Conservation (phyloP, 2,888 invertebrate genomes). For the Argyresthia goedartella region DNA sequence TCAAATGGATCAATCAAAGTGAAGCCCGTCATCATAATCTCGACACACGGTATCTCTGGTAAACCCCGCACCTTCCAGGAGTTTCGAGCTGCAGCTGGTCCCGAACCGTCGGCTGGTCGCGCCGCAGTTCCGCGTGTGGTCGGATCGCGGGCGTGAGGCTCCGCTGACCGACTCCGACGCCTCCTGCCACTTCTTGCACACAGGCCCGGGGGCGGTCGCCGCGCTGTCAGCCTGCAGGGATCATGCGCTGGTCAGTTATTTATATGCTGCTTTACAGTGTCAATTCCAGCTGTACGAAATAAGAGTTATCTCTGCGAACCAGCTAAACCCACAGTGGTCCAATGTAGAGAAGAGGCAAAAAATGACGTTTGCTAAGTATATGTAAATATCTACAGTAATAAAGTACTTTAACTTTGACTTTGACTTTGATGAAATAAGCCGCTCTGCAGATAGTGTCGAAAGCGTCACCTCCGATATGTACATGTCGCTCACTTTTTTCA, state of each 20-base stretch:
- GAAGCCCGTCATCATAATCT: too few relatives aligned
- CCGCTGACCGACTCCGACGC: conserved; percentile 40
- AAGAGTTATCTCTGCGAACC: not conserved
- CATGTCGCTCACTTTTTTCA: too few relatives aligned
- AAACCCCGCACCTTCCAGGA: conserved; percentile 36
- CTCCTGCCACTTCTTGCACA: conserved; percentile 77
- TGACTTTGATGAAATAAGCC: not conserved
- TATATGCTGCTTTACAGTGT: conserved; percentile 4
- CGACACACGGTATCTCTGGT: not conserved
- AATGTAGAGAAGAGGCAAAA: too few relatives aligned
- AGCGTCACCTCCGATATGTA: too few relatives aligned
- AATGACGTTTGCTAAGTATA: too few relatives aligned
- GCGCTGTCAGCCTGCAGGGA: conserved; percentile 77
- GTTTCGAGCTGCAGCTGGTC: conserved; percentile 72
- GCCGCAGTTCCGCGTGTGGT: conserved; percentile 73
- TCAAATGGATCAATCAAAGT: too few relatives aligned
- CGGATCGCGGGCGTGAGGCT: conserved; percentile 48
- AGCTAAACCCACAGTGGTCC: too few relatives aligned
- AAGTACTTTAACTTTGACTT: too few relatives aligned
- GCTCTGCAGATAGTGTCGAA: too few relatives aligned
- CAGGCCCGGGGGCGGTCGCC: conserved; percentile 69
- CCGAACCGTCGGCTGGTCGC: conserved; percentile 74
- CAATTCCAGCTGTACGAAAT: not conserved
- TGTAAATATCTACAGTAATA: too few relatives aligned
- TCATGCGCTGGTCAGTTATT: conserved; percentile 72